Evolutionary conservation across 2,113 vertebrate genomes (phyloP).

Genomic region (Ochotona curzoniae): DNA sequence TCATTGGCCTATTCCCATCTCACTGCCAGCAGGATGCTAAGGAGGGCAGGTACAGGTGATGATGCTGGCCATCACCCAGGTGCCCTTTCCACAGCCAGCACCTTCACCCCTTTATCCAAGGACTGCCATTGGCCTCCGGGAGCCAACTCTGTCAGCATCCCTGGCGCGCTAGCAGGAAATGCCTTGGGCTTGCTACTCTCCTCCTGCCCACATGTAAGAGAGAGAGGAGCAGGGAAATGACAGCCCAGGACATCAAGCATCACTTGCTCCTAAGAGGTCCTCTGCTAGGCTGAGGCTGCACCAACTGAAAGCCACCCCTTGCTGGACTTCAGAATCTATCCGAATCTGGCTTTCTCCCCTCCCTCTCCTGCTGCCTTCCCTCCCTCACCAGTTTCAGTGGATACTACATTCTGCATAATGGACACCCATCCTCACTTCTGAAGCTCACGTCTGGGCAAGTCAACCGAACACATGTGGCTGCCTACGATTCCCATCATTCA

Average conservation of each 20-base stretch:
- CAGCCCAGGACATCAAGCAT: not conserved
- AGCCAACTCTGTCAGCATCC: not conserved
- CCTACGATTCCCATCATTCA: not conserved
- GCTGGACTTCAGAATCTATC: not conserved
- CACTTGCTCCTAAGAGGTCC: not conserved
- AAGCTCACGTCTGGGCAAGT: not conserved
- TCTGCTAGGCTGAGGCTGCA: not conserved
- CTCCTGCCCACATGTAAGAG: not conserved
- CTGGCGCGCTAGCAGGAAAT: not conserved
- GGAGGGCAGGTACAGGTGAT: not conserved
- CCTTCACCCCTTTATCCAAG: not conserved
- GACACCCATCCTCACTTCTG: not conserved
- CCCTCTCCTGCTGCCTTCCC: not conserved
- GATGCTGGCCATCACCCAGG: rapidly evolving
- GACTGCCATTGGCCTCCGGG: not conserved
- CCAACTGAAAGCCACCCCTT: not conserved
- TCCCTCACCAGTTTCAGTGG: not conserved
- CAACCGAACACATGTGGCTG: not conserved
- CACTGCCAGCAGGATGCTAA: not conserved
- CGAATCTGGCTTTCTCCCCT: not conserved
- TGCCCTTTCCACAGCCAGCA: not conserved
- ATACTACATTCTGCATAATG: not conserved
- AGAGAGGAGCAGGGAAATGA: not conserved
- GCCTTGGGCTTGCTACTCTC: not conserved
- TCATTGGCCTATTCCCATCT: conserved; percentile 35